Evolutionary conservation across 2,113 vertebrate species (phyloP), one percentile per base, ranked within the genome.

Genomic region (Eudyptes chrysolophus): DNA sequence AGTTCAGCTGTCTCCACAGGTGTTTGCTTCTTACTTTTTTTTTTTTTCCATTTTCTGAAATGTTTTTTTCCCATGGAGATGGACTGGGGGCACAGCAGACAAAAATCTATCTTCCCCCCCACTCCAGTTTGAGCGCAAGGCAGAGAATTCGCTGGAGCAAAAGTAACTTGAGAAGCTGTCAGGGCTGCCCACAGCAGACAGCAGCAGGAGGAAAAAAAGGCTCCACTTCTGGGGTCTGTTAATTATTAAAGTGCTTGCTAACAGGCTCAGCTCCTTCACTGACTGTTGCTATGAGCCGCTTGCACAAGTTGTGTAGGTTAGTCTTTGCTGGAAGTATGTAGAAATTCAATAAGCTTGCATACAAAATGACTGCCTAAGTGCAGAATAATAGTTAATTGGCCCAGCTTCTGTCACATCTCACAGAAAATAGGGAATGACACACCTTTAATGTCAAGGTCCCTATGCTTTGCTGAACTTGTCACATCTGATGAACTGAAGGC

Each of bases 91-190:
- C 29, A 26, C 36, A 75, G 36, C 26, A 29, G 10, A 71, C 42
- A 77, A 55, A 55, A 34, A 80, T 51, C 11, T 32, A 0, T n/a
- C 24, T 58, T 46, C 16, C 16, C 11, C 24, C 29, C 58, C 9
- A 7, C 32, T 40, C 21, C 40, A 14, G 7, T n/a, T 65, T 2
- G 1, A 52, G 14, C 1, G 2, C 14, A 29, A 32, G 15, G 16
- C 34, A 74, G n/a, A 81, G n/a, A 44, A 83, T 57, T 46, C 2
- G 4, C 46, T 69, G 55, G 40, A 83, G 42, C 49, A 42, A 46
- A 61, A 65, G 21, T 55, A 90, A 84, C 54, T 38, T 32, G 30
- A 77, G 64, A 69, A 65, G 40, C n/a, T 77, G 30, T 52, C 34
- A 25, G n/a, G 49, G 49, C 44, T 55, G n/a, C 34, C 62, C 58